Base-by-base conservation (phyloP, 2,888 invertebrate genomes). In the Trypoxylon attenuatum region DNA sequence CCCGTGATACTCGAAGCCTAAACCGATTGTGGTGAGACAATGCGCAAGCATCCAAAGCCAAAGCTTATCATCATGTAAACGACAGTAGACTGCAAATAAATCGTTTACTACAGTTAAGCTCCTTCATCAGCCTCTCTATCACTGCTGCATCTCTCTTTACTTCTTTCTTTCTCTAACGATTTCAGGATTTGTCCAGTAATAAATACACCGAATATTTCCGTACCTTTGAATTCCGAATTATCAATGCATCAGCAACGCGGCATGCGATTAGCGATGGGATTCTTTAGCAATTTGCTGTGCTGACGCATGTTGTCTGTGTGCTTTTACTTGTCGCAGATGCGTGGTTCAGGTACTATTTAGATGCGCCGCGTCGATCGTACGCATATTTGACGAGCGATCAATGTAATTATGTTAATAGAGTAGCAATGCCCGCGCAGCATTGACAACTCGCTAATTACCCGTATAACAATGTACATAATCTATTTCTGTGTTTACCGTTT, bases 1-100 rank as follows among this genome's bases (percentile, higher is more conserved):
- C 23, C 42, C 18, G 33, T 41, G 38, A 38, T 33, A 38, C 49
- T 39, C 18, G 51, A 43, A 58, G 2, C 22, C 46, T 55, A 51
- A 60, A 42, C 54, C 53, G 63, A 73, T 66, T 66, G 65, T 57
- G 73, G 76, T 69, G 74, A 73, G 66, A 66, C 41, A 62, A 22
- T 63, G 62, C 47, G 58, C 54, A 61, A 56, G 61, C 58, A 49
- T 58, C 33, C 3, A 47, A 58, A 59, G 66, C 70, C 60, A 66
- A 66, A 50, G 59, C 57, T 62, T 69, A 60, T 56, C 59, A 61
- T 55, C 60, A 33, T 76, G 77, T 76, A 73, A 74, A 73, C 65
- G 58, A 66, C 55, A 62, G 65, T 76, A 61, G 66, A 63, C 58
- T 51, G 66, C 73, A 73, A 74, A 76, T 73, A 76, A 76, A 74